Conservation (phyloP, 2,888 invertebrate species). For the Pandemis heparana region DNA sequence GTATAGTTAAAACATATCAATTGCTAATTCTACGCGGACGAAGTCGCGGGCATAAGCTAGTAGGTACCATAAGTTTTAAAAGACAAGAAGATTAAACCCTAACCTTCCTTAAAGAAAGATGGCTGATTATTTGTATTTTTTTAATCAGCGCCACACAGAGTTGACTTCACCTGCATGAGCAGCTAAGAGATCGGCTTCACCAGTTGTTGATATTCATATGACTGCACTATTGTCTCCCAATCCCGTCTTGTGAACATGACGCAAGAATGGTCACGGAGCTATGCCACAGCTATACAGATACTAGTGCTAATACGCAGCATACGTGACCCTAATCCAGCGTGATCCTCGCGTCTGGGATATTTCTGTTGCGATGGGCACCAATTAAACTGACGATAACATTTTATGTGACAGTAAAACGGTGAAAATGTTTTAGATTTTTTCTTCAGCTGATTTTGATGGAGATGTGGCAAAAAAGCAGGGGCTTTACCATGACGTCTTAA, state of each 20-base stretch:
- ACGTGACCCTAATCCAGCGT: conserved; percentile 77
- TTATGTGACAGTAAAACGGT: background rate
- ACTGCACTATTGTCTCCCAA: conserved; percentile 30
- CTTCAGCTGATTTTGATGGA: background rate
- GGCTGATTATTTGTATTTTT: too few relatives aligned
- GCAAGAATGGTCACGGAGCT: conserved; percentile 38
- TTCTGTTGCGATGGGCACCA: conserved; percentile 44
- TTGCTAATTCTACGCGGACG: too few relatives aligned
- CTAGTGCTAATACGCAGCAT: conserved; percentile 62
- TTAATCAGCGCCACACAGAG: too few relatives aligned
- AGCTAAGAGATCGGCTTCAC: background rate
- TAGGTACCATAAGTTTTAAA: too few relatives aligned
- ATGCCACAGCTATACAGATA: background rate
- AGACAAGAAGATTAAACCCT: too few relatives aligned
- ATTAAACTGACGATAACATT: conserved; percentile 31
- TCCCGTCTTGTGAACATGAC: conserved; percentile 37
- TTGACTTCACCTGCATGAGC: too few relatives aligned
- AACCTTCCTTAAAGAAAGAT: too few relatives aligned
- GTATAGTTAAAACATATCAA: too few relatives aligned
- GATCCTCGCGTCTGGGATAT: conserved; percentile 57
- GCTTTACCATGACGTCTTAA: too few relatives aligned
- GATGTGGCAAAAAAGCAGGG: too few relatives aligned
- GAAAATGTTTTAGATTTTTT: background rate
- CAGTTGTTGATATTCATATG: too few relatives aligned
- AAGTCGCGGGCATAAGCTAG: too few relatives aligned